Evolutionary conservation across 2,797 vertebrate genomes (phyloP), one percentile per base, ranked within the genome.

Genomic region (Coendou prehensilis): DNA sequence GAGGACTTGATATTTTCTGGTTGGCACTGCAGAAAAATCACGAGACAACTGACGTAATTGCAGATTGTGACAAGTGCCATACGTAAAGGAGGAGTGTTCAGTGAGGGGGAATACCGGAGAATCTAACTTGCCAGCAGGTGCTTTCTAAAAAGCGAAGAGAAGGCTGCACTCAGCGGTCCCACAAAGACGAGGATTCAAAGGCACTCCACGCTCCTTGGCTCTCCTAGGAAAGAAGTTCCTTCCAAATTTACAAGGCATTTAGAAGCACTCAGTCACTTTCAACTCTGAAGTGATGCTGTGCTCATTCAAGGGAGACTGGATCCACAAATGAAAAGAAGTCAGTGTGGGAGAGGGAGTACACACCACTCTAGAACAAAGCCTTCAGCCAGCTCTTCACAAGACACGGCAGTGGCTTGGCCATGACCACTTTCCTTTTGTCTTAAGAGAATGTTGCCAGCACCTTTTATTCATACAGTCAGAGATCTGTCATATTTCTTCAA

Each of bases 141-240:
- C 83, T 93, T 96, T 86, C 67, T 93, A 52, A 76, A 93, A 86
- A 96, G 92, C 78, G 84, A 88, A 90, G 37, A 52, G 69, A 92
- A 92, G 91, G 11, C 61, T 80, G 73, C 41, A 73, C 56, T 92
- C 76, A 10, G 61, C 91, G 78, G 33, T 57, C 57, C 52, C 76
- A 71, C 81, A 95, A 83, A 91, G 78, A 87, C 64, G 86, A 93
- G 20, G 47, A 94, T 93, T 96, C 96, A 92, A 95, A 92, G 71
- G 64, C 79, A 76, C 91, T 37, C 75, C 28, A 67, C 1, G 37
- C 75, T 93, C 63, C 80, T 94, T 84, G 93, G 85, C 89, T 87
- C 80, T 94, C 75, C 59, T 18, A 73, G 86, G 75, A 92, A 85
- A 95, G 61, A 50, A 91, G 63, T 26, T 52, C 26, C 86, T 92